A percentile compares a stretch with the other conserved stretches of the same genome.
phyloP scores from a whole-genome alignment of 2,888 invertebrate species.

The Calameuta pallipes region DNA sequence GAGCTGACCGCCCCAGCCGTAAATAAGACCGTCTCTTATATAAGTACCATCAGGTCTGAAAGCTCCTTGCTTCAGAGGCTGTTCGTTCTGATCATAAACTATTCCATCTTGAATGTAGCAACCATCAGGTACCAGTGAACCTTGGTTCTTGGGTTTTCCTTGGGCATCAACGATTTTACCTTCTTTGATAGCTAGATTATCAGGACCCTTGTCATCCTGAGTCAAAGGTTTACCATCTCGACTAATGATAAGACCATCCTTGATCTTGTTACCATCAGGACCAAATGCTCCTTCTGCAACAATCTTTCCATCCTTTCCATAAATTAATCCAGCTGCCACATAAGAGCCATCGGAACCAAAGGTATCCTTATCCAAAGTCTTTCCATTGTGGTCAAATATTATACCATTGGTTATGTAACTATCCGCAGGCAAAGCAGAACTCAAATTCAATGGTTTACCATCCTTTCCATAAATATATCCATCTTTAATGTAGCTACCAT shows the following conservation, averaged over 20 bases:
- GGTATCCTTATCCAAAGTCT: constrained; percentile 48
- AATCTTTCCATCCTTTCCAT: constrained; percentile 52
- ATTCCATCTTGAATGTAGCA: constrained; percentile 59
- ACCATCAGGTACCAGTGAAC: constrained; percentile 56
- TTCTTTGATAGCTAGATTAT: constrained; percentile 52
- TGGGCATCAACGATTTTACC: constrained; percentile 57
- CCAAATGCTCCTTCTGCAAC: constrained; percentile 56
- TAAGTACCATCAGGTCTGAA: constrained; percentile 58
- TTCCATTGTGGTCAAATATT: constrained; percentile 52
- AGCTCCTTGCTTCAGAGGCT: constrained; percentile 55
- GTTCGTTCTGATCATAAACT: constrained; percentile 51
- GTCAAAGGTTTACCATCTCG: constrained; percentile 56
- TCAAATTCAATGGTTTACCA: constrained; percentile 50
- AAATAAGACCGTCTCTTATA: constrained; percentile 56
- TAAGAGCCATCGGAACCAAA: constrained; percentile 61
- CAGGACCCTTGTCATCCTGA: constrained; percentile 58
- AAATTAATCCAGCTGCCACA: constrained; percentile 52
- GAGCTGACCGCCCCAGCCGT: constrained; percentile 59
- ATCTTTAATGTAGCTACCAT: constrained; percentile 60
- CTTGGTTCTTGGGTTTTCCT: constrained; percentile 51
- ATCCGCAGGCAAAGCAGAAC: constrained; percentile 53
- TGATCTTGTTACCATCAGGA: constrained; percentile 58
- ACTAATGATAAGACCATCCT: constrained; percentile 55
- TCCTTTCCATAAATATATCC: constrained; percentile 57
- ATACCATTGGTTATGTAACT: constrained; percentile 57